A percentile compares a stretch with the other conserved stretches of the same genome.
These are phyloP conservation scores for Mus pahari DNA, from an alignment of 2,113 vertebrate species.

Conservation along the genomic window DNA sequence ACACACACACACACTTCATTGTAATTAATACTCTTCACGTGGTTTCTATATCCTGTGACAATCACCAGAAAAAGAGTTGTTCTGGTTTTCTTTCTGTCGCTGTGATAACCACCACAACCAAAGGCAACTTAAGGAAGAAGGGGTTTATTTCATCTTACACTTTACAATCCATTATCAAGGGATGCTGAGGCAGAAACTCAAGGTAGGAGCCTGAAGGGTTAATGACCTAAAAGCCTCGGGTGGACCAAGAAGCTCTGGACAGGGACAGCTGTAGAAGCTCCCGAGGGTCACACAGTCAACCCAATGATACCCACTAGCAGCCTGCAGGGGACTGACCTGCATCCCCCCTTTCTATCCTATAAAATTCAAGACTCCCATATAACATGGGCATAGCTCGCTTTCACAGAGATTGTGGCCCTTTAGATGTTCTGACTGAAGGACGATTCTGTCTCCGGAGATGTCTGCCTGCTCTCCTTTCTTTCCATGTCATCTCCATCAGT, in stretches of 20 bases:
- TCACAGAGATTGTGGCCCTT: background rate
- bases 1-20: background rate
- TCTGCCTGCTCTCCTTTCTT: background rate
- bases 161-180: too few species aligned
- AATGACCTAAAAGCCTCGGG: background rate
- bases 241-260: background rate
- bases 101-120: background rate
- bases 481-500: background rate
- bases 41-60: background rate
- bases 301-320: background rate
- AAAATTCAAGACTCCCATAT: background rate
- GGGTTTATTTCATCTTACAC: background rate
- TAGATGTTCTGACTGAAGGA: background rate
- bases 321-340: background rate
- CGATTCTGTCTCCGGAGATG: background rate
- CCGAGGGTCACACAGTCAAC: background rate
- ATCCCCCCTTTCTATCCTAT: background rate
- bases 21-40: background rate
- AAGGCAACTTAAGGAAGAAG: background rate
- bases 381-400: background rate
- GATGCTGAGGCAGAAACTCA: too few species aligned
- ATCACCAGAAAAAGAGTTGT: background rate
- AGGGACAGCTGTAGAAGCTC: background rate
- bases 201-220: background rate
- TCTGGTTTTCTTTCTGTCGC: background rate